Evolutionary conservation across 2,797 vertebrate genomes (phyloP).

Genomic region (Alca torda): DNA sequence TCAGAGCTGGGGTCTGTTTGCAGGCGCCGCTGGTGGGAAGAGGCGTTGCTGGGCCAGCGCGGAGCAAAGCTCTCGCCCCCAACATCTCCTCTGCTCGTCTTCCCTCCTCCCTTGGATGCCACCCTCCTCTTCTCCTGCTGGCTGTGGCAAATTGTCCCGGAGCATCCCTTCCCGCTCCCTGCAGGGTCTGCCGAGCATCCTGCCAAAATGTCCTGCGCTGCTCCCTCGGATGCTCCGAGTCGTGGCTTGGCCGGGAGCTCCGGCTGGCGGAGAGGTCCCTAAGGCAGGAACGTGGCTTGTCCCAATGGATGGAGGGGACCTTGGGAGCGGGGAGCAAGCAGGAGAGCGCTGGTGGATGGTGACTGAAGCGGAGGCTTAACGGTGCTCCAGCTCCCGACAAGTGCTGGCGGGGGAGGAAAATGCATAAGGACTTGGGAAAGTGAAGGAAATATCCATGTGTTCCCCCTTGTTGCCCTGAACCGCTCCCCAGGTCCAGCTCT

Average conservation of each 20-base stretch:
- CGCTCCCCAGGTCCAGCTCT: background rate
- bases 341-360: background rate
- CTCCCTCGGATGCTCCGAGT: background rate
- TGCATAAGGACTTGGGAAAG: fast-evolving
- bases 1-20: background rate
- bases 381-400: background rate
- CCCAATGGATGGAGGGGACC: background rate
- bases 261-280: background rate
- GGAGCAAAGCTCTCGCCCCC: background rate
- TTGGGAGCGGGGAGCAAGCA: background rate
- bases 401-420: background rate
- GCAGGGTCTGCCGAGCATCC: background rate
- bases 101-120: background rate
- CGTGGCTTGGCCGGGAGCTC: background rate
- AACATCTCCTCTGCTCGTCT: background rate
- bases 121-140: background rate
- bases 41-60: background rate
- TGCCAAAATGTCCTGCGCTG: background rate
- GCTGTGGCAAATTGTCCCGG: background rate
- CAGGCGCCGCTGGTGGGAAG: background rate
- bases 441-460: background rate
- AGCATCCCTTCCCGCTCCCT: background rate
- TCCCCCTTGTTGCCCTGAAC: background rate
- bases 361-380: background rate
- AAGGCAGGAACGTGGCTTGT: background rate